These are phyloP conservation scores for Eclectus roratus DNA, from an alignment of 2,113 vertebrate species.

Conservation along the genomic window DNA sequence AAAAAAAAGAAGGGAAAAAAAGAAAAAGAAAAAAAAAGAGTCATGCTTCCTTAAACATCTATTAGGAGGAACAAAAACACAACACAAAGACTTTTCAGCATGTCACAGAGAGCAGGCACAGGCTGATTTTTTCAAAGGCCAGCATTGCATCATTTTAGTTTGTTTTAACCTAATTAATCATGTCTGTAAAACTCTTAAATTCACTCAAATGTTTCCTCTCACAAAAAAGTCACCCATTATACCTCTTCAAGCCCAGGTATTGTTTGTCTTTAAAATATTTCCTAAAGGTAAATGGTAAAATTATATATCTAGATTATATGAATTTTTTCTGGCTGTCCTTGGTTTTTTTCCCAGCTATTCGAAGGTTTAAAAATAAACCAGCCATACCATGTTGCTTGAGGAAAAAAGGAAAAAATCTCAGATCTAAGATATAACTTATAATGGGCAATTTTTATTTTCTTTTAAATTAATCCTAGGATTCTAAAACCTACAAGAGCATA, in stretches of 20 bases:
- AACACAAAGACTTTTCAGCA: neutral
- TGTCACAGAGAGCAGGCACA: neutral
- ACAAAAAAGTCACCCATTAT: neutral
- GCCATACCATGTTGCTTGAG: neutral
- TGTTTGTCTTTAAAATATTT: neutral
- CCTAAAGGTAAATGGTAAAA: neutral
- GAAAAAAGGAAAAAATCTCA: neutral
- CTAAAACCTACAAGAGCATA: neutral
- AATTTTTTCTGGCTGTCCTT: neutral
- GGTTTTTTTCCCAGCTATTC: neutral
- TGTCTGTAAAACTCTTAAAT: neutral
- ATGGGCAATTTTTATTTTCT: neutral
- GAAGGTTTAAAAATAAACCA: conserved; percentile 30
- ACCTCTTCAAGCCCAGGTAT: rapidly evolving
- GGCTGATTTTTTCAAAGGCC: neutral
- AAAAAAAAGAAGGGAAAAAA: neutral
- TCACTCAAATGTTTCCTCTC: neutral
- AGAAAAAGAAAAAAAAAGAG: neutral
- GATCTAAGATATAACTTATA: neutral
- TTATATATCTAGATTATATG: neutral
- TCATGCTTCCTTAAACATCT: neutral
- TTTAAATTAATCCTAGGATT: neutral
- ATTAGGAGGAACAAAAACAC: neutral
- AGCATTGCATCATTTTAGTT: neutral
- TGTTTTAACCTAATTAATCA: neutral